Percentiles rank a stretch among this genome's conserved stretches.
phyloP scores from a whole-genome alignment of 2,888 invertebrate species.

The Drosophila neotestacea region DNA sequence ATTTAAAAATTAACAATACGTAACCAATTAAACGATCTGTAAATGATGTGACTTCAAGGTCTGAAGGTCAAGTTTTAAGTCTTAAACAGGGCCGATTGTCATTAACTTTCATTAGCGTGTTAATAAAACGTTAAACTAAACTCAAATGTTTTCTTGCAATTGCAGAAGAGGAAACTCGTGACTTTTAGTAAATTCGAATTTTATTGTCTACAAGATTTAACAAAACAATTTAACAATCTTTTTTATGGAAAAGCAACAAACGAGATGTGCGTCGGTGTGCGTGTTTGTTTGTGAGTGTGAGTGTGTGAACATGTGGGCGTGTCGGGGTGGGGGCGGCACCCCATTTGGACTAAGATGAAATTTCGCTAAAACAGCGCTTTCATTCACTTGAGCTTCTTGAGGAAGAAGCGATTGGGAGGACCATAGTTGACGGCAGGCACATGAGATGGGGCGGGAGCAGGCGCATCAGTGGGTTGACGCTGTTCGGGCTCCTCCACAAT shows the following conservation, averaged over 20 bases:
- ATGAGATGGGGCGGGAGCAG: constrained; percentile 36
- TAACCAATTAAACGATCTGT: constrained; percentile 62
- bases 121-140: constrained; percentile 34
- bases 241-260: constrained; percentile 51
- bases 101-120: constrained; percentile 46
- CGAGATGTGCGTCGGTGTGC: constrained; percentile 31
- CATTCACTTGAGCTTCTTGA: constrained; percentile 70
- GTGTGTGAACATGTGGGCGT: constrained; percentile 40
- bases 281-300: constrained; percentile 26
- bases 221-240: constrained; percentile 74
- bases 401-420: constrained; percentile 87
- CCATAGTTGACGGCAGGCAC: constrained; percentile 87
- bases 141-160: constrained; percentile 30
- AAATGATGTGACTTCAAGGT: constrained; percentile 39
- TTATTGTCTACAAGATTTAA: constrained; percentile 69
- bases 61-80: constrained; percentile 57
- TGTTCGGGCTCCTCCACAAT: constrained; percentile 74
- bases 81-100: constrained; percentile 53
- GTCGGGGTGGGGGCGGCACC: constrained; percentile 27
- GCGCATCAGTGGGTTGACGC: constrained; percentile 50
- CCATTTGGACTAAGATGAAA: constrained; percentile 63
- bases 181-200: constrained; percentile 66
- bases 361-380: constrained; percentile 30
- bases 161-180: constrained; percentile 11
- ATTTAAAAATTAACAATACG: constrained; percentile 64